phyloP scores from a whole-genome alignment of 2,113 vertebrate species.

The Melanerpes formicivorus region DNA sequence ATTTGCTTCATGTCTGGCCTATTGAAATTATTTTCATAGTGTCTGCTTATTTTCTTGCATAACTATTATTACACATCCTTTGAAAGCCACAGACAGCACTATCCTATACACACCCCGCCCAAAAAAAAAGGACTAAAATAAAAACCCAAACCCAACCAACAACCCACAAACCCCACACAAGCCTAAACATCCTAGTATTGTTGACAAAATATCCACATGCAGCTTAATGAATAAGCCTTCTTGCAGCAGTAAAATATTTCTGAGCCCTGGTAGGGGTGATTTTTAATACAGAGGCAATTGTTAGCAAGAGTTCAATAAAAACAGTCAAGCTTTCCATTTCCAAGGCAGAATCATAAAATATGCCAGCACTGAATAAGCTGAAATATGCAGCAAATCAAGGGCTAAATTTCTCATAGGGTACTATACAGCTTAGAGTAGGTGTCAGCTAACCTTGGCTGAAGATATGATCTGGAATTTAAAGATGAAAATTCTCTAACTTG shows the following conservation, averaged over 20 bases:
- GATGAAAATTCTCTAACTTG: not conserved
- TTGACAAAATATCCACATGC: not conserved
- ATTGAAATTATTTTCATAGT: not conserved
- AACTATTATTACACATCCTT: not conserved
- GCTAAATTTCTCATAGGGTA: not conserved
- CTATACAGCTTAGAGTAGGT: not conserved
- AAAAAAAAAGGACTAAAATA: no score
- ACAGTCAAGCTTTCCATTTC: constrained; percentile 17
- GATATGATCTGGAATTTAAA: not conserved
- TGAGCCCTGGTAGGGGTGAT: not conserved
- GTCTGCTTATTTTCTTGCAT: not conserved
- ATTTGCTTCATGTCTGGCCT: not conserved
- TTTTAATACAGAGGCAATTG: constrained; percentile 1
- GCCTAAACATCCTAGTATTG: not conserved
- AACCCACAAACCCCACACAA: not conserved
- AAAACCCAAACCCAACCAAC: no score
- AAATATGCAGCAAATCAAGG: not conserved
- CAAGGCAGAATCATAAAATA: constrained; percentile 19
- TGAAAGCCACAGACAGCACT: not conserved
- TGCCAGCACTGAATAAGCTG: not conserved
- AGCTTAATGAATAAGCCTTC: not conserved
- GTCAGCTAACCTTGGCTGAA: not conserved
- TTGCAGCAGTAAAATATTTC: not conserved
- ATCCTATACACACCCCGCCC: no score
- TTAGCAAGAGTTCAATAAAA: constrained; percentile 21